Base-by-base conservation (phyloP, 2,113 vertebrate genomes). In the Thryonomys swinderianus region DNA sequence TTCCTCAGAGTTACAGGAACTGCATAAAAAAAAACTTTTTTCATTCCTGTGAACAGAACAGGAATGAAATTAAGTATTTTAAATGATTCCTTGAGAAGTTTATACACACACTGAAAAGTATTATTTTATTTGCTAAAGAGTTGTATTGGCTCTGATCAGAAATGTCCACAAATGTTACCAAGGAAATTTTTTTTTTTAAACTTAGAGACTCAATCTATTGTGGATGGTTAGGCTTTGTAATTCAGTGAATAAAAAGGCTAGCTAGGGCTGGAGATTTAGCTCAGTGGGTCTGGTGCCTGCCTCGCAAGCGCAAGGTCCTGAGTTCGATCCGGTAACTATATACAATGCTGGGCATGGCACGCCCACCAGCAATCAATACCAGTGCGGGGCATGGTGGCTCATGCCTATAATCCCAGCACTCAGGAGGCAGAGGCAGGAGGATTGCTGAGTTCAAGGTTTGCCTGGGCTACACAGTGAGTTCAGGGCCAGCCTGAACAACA, bases 1-100 rank as follows among this genome's bases (percentile, higher is more conserved):
- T 98, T 98, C 78, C 98, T 99, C 62, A 98, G 98, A 71, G 64
- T 95, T 13, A 87, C 97, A 0, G 93, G 99, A 45, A 98, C 98
- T 4, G 99, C 98, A 5, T 99, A 98, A 99, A 81, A 59, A 84
- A 27, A 18, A 37, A 51, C 48, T 0, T 0, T 27, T 32, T 40
- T 80, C 88, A 78, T 61, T 62, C 20, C 59, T 30, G 37, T 42
- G 87, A 51, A 48, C 71, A 91, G 86, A 90, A 94, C 12, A 34
- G 6, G 61, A 82, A 78, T 40, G 17, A 18, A 25, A 76, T 79
- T 6, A 0, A 55, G 34, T 95, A 82, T 85, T 96, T 93, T 74
- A 40, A 83, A 23, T 12, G 82, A 53, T 42, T 10, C 67, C 0
- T 18, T 79, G 78, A 96, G 40, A 93, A 94, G 0, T 0, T 78